A percentile compares a stretch with the other conserved stretches of the same genome.
Conservation (phyloP, 2,113 vertebrate species). For the Podocnemis expansa region DNA sequence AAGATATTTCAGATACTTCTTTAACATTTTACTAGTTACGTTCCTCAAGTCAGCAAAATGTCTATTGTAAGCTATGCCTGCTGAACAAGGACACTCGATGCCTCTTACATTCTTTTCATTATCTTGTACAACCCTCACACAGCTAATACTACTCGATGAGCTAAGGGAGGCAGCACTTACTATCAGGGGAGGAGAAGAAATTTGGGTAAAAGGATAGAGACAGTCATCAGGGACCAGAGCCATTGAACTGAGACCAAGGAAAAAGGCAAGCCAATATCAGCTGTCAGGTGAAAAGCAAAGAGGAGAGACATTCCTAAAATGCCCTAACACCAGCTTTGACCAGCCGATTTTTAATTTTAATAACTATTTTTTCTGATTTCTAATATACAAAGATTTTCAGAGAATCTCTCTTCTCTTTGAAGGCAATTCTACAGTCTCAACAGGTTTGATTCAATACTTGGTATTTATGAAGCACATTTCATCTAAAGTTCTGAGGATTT, state of each 20-base stretch:
- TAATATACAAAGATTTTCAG: not conserved
- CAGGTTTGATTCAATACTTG: not conserved
- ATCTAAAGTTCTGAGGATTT: not conserved
- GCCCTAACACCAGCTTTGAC: not conserved
- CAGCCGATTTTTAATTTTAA: not conserved
- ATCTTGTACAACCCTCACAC: not conserved
- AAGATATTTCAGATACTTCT: not conserved
- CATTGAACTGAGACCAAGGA: not conserved
- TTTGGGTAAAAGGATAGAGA: not conserved
- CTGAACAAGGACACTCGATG: not conserved
- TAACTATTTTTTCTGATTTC: not conserved
- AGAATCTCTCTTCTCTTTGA: not conserved
- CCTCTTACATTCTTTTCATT: conserved; percentile 10
- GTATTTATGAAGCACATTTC: not conserved
- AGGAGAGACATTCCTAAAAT: not conserved
- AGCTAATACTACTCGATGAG: not conserved
- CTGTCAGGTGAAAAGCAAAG: not conserved
- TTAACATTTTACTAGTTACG: not conserved
- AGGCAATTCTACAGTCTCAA: not conserved
- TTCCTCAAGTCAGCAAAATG: not conserved
- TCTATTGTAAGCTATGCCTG: not conserved
- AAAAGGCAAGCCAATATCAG: not conserved
- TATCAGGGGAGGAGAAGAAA: not conserved
- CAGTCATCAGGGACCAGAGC: not conserved
- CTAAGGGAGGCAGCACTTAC: not conserved